Conservation (phyloP, 2,797 vertebrate species). For the Onychomys leucogaster region DNA sequence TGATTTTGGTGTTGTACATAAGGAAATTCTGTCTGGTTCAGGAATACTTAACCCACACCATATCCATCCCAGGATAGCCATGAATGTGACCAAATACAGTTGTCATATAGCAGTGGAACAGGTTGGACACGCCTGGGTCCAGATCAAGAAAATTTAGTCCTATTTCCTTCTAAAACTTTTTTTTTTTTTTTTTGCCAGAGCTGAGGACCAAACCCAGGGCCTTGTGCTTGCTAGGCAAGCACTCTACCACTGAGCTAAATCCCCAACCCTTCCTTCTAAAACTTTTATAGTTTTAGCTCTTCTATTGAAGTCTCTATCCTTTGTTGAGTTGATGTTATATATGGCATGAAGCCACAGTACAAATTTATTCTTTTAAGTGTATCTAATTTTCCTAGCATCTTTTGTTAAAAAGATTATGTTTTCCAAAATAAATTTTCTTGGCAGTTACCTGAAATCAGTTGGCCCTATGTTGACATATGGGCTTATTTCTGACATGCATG, state of each 20-base stretch:
- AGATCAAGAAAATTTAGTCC: not conserved
- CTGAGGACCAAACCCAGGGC: too few relatives aligned
- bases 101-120: not conserved
- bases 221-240: too few relatives aligned
- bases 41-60: not conserved
- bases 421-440: not conserved
- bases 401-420: not conserved
- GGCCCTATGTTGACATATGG: not conserved
- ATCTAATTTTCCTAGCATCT: not conserved
- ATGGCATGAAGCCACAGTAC: not conserved
- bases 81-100: not conserved
- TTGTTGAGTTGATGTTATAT: not conserved
- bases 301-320: not conserved
- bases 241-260: too few relatives aligned
- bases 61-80: not conserved
- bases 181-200: too few relatives aligned
- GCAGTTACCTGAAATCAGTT: not conserved
- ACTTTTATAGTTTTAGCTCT: not conserved
- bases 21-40: not conserved
- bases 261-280: not conserved
- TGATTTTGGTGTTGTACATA: not conserved
- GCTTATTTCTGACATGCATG: constrained; percentile 17
- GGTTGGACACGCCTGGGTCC: not conserved
- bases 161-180: too few relatives aligned
- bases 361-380: not conserved